phyloP scores from a whole-genome alignment of 2,888 invertebrate genomes.

The Belgica antarctica region DNA sequence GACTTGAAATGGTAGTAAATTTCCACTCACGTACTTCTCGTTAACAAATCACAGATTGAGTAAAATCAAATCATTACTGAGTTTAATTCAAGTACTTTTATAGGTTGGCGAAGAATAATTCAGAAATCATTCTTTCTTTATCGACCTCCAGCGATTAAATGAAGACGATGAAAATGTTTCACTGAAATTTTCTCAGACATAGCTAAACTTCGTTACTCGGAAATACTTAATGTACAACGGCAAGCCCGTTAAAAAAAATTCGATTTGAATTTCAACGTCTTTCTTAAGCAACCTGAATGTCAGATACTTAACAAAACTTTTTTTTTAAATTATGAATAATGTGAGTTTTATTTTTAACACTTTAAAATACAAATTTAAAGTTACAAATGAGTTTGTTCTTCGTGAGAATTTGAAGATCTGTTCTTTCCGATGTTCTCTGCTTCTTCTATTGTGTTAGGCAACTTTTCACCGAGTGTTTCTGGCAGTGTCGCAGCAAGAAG shows the following conservation, averaged over 20 bases:
- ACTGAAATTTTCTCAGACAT: neutral
- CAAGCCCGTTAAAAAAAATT: no score
- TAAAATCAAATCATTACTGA: slow-evolving; percentile 13
- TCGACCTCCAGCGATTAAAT: neutral
- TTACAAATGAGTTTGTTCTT: slow-evolving; percentile 9
- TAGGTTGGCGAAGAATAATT: neutral
- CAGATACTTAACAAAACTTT: no score
- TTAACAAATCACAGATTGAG: neutral
- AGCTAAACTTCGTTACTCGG: neutral
- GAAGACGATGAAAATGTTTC: neutral
- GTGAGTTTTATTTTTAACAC: slow-evolving; percentile 6
- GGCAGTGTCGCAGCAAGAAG: slow-evolving; percentile 60
- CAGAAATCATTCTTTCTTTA: neutral
- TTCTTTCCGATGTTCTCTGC: slow-evolving; percentile 36
- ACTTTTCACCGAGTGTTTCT: slow-evolving; percentile 61
- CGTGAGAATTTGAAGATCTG: neutral
- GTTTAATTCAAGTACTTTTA: slow-evolving; percentile 2
- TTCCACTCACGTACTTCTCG: neutral
- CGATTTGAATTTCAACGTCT: no score
- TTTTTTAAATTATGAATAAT: no score
- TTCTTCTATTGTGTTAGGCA: slow-evolving; percentile 60
- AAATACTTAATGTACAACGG: no score
- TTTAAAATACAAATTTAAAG: neutral
- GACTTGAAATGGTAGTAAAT: neutral
- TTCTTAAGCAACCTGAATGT: no score